A percentile compares a stretch with the other conserved stretches of the same genome.
Evolutionary conservation across 2,113 vertebrate species (phyloP).

Genomic region (Euleptes europaea): DNA sequence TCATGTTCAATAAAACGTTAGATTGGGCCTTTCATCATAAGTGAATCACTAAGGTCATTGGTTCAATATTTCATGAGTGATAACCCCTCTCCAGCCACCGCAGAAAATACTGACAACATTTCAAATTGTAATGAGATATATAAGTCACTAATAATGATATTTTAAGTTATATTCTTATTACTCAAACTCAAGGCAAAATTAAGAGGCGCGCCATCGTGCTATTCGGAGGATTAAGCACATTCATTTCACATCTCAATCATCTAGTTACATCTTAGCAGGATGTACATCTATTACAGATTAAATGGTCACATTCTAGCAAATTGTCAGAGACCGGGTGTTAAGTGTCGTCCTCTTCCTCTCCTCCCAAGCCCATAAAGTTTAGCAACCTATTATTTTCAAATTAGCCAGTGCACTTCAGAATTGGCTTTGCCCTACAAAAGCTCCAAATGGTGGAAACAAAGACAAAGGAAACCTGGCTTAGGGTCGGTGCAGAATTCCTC

Average conservation of each 20-base stretch:
- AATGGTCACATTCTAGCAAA: neutral
- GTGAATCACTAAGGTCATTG: slow-evolving; percentile 59
- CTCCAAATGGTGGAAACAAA: neutral
- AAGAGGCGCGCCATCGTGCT: neutral
- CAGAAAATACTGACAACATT: slow-evolving; percentile 51
- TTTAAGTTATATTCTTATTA: slow-evolving; percentile 42
- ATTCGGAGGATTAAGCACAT: neutral
- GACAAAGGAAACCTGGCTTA: neutral
- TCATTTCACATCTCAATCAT: neutral
- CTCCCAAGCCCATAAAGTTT: neutral
- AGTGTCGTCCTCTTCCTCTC: neutral
- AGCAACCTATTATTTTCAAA: neutral
- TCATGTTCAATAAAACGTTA: slow-evolving; percentile 68
- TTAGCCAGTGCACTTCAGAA: neutral
- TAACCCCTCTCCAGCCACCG: slow-evolving; percentile 42
- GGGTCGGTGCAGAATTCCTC: neutral
- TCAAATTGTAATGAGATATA: slow-evolving; percentile 44
- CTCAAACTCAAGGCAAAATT: slow-evolving; percentile 42
- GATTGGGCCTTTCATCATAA: slow-evolving; percentile 70
- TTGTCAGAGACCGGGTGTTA: neutral
- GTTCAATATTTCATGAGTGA: slow-evolving; percentile 67
- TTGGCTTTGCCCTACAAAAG: neutral
- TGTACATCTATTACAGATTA: neutral
- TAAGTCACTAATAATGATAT: slow-evolving; percentile 45
- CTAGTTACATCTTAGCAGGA: neutral